Evolutionary conservation across 2,797 vertebrate genomes (phyloP), one percentile per base, ranked within the genome.

Genomic region (Chelon labrosus): DNA sequence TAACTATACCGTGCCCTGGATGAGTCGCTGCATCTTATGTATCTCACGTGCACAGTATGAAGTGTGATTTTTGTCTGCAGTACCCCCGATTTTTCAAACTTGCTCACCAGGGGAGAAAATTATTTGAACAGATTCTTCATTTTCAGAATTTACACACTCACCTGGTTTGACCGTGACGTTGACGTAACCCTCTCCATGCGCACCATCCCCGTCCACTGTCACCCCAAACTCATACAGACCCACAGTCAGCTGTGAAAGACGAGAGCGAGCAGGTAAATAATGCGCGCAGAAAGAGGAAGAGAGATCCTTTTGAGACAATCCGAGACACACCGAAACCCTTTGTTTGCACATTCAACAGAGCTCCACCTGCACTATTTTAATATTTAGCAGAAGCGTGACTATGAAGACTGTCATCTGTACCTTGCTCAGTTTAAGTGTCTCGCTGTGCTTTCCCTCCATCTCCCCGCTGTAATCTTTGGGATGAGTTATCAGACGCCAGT

Each of bases 121-220:
- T 22, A 22, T 22, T 22, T 22, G 3, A 22, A 22, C 22, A 22
- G 22, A 22, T 22, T 22, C 2, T 2, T 22, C 22, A 22, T 22
- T 22, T 22, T 22, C 22, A 22, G 39, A 50, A 22, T 53, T 60
- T 51, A 65, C 5, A 0, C 9, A 3, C 91, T 92, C 90, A 99
- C 98, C 95, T 94, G 98, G 97, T 83, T 97, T 98, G 61, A 99
- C 98, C 0, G 97, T 99, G 12, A 99, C 97, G 1, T 99, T 99
- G 87, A 99, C 97, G 0, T 95, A 97, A 74, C 97, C 97, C 88
- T 98, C 97, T 42, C 98, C 98, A 0, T 93, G 92, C 0, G 96
- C 94, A 0, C 96, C 96, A 0, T 96, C 95, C 1, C 96, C 96
- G 0, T 96, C 92, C 9, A 97, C 98, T 0, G 93, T 90, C 27